Evolutionary conservation across 2,113 vertebrate genomes (phyloP), one percentile per base, ranked within the genome.

Genomic region (Nothocercus nigrocapillus): DNA sequence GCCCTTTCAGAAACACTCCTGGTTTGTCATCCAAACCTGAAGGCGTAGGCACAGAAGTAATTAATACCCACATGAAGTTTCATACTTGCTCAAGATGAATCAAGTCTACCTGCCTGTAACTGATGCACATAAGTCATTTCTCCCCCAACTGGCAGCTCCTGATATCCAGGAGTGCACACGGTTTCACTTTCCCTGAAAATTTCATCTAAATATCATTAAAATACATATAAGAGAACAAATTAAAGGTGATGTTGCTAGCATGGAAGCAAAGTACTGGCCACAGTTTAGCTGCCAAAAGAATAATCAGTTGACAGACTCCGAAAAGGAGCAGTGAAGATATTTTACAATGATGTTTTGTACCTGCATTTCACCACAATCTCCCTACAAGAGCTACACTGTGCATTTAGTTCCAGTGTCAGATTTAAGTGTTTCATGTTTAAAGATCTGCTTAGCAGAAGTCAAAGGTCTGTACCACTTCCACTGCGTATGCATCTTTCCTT

Each of bases 181-280:
- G 54, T 44, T 85, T 72, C 44, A 13, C 45, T 84, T 80, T 22
- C 62, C 30, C 69, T 51, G 79, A 78, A 90, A 83, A 69, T 45
- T 58, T 88, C 73, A 13, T 32, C 34, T 8, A 63, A 85, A 14
- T 9, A 73, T 62, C 80, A 63, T 15, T 82, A 85, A 92, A 86
- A 89, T 68, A 42, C 11, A 2, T 5, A 64, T 11, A 2, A 81
- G 54, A 89, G 70, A 32, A 94, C 67, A 75, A 93, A 45, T 44
- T 2, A 56, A 82, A 87, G 81, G 77, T 74, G 64, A 70, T 3
- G 3, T 32, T 74, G 80, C 83, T 86, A 66, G 91, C 9, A 4
- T 12, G 63, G 82, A 80, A 84, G 94, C 13, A 32, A 86, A 85
- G 74, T 80, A 94, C 81, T 96, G 95, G 97, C 96, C 95, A 76